Percentiles rank a stretch among this genome's conserved stretches.
These are phyloP conservation scores for Ophion obscuratus DNA, from an alignment of 2,888 invertebrate genomes.

Conservation along the genomic window DNA sequence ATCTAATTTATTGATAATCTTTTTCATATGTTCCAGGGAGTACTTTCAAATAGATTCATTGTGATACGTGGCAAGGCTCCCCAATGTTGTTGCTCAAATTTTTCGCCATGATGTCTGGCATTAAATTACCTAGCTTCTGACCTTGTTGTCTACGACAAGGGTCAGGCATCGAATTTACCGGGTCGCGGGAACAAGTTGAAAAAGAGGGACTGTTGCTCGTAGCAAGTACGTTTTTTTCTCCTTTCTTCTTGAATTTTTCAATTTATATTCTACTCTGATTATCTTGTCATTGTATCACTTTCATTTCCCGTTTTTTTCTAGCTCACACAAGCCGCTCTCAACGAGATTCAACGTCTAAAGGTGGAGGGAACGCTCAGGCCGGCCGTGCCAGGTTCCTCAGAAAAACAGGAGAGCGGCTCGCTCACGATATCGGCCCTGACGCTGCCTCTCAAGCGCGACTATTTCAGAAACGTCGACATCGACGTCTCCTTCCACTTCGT, in stretches of 20 bases:
- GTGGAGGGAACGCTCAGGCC: slow-evolving; percentile 91
- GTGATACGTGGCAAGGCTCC: no score
- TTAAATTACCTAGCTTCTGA: no score
- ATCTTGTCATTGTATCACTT: slow-evolving; percentile 15
- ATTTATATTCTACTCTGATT: neutral
- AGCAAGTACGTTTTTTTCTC: slow-evolving; percentile 89
- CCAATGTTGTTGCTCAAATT: no score
- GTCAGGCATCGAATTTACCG: slow-evolving; percentile 91
- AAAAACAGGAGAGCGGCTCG: slow-evolving; percentile 86
- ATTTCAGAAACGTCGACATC: slow-evolving; percentile 90
- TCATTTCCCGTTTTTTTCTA: slow-evolving; percentile 85
- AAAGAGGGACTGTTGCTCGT: slow-evolving; percentile 95
- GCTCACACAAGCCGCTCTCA: slow-evolving; percentile 93
- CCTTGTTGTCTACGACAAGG: no score
- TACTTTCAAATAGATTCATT: no score
- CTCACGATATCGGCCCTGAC: slow-evolving; percentile 92
- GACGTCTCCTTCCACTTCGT: slow-evolving; percentile 89
- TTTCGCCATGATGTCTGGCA: no score
- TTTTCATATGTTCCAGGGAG: no score
- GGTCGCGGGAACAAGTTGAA: slow-evolving; percentile 97
- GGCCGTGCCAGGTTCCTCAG: slow-evolving; percentile 82
- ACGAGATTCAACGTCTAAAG: slow-evolving; percentile 95
- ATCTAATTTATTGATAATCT: no score
- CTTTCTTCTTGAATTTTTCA: no score
- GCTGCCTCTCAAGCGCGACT: slow-evolving; percentile 93